These are phyloP conservation scores for Cichladusa arquata DNA, from an alignment of 2,113 vertebrate genomes.

Conservation along the genomic window DNA sequence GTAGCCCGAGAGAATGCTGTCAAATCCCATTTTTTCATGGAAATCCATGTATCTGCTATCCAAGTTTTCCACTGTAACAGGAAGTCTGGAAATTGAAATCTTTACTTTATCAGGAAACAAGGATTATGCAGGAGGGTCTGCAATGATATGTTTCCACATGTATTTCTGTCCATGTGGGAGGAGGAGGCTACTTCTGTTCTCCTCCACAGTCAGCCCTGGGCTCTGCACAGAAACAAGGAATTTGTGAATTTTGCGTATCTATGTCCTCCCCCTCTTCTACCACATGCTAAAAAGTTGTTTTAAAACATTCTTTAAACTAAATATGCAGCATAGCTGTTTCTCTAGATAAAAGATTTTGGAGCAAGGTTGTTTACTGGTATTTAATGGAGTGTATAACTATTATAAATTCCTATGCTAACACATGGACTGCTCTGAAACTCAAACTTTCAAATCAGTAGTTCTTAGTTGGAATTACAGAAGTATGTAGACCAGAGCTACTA, in stretches of 20 bases:
- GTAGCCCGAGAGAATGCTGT: background rate
- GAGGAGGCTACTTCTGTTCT: background rate
- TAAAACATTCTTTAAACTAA: background rate
- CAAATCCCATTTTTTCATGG: background rate
- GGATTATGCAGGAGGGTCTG: background rate
- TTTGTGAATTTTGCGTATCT: background rate
- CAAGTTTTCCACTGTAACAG: background rate
- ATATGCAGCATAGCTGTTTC: background rate
- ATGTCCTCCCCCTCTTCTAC: background rate
- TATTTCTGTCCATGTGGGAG: background rate
- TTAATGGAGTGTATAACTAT: background rate
- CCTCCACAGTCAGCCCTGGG: background rate
- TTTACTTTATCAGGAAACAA: background rate
- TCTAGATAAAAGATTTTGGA: background rate
- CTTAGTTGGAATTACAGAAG: background rate
- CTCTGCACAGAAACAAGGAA: background rate
- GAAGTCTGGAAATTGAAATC: background rate
- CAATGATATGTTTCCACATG: background rate
- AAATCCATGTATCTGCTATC: background rate
- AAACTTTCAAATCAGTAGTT: background rate
- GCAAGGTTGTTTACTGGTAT: background rate
- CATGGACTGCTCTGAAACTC: background rate
- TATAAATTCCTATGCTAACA: background rate
- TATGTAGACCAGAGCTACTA: background rate
- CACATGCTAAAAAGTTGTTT: background rate